Evolutionary conservation across 2,113 vertebrate genomes (phyloP), one percentile per base, ranked within the genome.

Genomic region (Alaudala cheleensis): DNA sequence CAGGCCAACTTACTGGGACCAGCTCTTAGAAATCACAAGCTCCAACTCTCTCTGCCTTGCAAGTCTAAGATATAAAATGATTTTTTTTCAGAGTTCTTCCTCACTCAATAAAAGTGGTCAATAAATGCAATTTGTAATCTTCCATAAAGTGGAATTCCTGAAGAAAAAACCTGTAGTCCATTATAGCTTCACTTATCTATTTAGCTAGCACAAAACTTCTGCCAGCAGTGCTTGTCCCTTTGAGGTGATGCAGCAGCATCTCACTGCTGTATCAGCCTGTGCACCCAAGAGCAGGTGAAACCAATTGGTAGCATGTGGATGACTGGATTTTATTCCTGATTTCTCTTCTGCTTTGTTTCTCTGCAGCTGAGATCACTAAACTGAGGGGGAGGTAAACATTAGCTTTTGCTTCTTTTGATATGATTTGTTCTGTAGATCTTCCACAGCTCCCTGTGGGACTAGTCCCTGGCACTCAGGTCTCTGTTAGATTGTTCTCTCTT

Each of bases 331-430:
- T 29, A 67, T 76, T 89, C 34, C 73, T 61, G 34, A 61, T 57
- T 93, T 95, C 37, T 64, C 37, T 64, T 85, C 66, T 76, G 50
- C 21, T 90, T 86, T 70, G 14, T 62, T 81, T 80, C 34, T 73
- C 60, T 83, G 34, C 29, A 81, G 39, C 34, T 84, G 42, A 78
- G 19, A 86, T 6, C 44, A n/a, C 83, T 88, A 71, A 73, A 66
- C 7, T 25, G 34, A 58, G 14, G 14, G 23, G 25, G 12, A 80
- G 14, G 51, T 50, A 90, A 82, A 88, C 33, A 60, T 47, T 16
- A 66, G 34, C 13, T 88, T 93, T 92, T 81, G 47, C 23, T 61
- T 70, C 39, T 84, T 80, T 58, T 53, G 28, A 51, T 23, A 18
- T 49, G 33, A 39, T 93, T 56, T 74, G 51, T 67, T 33, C 29